Conservation (phyloP, 2,113 vertebrate species). For the Myrmophylax atrothorax region DNA sequence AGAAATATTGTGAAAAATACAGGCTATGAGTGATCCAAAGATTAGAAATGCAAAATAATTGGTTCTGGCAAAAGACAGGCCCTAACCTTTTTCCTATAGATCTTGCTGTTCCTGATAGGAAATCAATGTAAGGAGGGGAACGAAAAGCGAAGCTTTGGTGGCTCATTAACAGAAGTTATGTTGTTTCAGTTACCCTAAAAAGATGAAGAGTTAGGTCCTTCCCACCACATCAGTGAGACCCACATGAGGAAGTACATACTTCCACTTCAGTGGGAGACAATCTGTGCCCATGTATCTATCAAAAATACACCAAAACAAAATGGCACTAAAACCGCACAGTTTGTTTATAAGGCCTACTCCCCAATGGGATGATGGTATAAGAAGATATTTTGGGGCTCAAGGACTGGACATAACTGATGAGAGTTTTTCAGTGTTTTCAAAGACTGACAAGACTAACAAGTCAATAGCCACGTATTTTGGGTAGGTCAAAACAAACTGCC, state of each 20-base stretch:
- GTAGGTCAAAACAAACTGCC: slow-evolving; percentile 19
- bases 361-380: neutral
- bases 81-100: neutral
- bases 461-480: neutral
- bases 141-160: neutral
- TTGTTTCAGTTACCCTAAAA: neutral
- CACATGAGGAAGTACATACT: neutral
- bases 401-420: neutral
- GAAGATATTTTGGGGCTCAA: neutral
- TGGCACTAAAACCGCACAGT: neutral
- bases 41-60: neutral
- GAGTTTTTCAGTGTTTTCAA: neutral
- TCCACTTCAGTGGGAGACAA: fast-evolving
- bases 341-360: neutral
- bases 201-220: neutral
- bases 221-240: neutral
- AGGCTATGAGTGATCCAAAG: neutral
- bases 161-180: neutral
- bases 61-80: neutral
- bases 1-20: neutral
- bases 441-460: neutral
- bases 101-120: neutral
- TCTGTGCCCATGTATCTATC: neutral
- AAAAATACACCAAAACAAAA: neutral
- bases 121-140: neutral